Conservation (phyloP, 2,113 vertebrate genomes). For the Morone chrysops region DNA sequence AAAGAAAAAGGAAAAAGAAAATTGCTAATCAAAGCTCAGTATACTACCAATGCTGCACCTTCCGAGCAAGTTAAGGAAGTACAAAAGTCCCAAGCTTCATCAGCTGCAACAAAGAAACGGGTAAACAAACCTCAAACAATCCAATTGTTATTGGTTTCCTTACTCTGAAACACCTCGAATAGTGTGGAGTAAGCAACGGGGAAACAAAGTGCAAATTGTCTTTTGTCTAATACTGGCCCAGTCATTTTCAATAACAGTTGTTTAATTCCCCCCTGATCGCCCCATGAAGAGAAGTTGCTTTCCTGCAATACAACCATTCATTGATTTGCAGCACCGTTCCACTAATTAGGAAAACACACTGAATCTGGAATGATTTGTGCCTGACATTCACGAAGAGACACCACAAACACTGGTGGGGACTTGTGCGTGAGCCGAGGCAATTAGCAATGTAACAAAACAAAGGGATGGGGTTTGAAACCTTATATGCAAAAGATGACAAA, state of each 20-base stretch:
- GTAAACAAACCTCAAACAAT: conserved; percentile 56
- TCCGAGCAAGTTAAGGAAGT: neutral
- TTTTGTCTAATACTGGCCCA: conserved; percentile 25
- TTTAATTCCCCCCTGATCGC: conserved; percentile 45
- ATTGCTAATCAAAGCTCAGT: neutral
- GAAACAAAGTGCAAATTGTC: conserved; percentile 33
- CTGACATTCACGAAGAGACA: conserved; percentile 26
- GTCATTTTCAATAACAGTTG: conserved; percentile 42
- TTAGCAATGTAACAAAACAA: conserved; percentile 42
- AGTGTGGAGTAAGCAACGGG: conserved; percentile 21
- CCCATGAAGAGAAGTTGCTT: conserved; percentile 21
- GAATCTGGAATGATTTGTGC: conserved; percentile 27
- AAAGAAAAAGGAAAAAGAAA: neutral
- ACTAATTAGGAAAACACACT: conserved; percentile 47
- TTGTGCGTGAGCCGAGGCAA: conserved; percentile 5
- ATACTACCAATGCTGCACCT: neutral
- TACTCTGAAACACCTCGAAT: neutral
- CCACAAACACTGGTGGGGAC: neutral
- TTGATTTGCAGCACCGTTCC: conserved; percentile 35
- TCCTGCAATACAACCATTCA: conserved; percentile 7
- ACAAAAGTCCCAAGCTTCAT: neutral
- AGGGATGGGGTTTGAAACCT: conserved; percentile 10
- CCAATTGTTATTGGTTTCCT: conserved; percentile 7
- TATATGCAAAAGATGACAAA: neutral
- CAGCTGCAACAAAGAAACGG: neutral